A percentile compares a stretch with the other conserved stretches of the same genome.
Conservation (phyloP, 2,797 vertebrate species). For the Lutjanus argentimaculatus region DNA sequence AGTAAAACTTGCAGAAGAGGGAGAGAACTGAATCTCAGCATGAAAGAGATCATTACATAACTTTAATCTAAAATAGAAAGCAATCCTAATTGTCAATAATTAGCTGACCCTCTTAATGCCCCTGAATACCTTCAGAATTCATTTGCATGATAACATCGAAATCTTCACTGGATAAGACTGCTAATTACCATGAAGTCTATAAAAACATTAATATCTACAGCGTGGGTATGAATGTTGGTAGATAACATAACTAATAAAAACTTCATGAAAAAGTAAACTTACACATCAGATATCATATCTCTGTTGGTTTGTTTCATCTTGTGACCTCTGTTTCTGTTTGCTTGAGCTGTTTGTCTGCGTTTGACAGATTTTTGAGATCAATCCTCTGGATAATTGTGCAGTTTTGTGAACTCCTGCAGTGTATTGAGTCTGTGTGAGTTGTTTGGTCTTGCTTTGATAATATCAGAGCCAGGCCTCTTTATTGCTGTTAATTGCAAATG, state of each 20-base stretch:
- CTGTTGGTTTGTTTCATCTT: background rate
- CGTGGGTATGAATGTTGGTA: background rate
- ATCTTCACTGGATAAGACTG: background rate
- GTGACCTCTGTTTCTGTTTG: background rate
- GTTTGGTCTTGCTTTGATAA: background rate
- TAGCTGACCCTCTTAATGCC: background rate
- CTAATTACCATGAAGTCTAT: background rate
- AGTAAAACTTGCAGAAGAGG: slow-evolving; percentile 1
- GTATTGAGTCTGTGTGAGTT: background rate
- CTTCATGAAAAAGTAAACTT: background rate
- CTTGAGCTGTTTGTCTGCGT: background rate
- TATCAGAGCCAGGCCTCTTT: background rate
- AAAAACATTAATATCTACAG: background rate
- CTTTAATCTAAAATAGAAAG: slow-evolving; percentile 21
- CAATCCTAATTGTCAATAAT: slow-evolving; percentile 20
- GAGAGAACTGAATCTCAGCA: background rate
- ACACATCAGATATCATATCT: background rate
- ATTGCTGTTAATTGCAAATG: slow-evolving; percentile 2
- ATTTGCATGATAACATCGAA: slow-evolving; percentile 15
- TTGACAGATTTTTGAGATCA: background rate
- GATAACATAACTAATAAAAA: background rate
- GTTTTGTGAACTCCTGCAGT: background rate
- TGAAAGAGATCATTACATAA: background rate
- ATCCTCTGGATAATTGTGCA: background rate
- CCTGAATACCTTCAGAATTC: slow-evolving; percentile 15